Evolutionary conservation across 2,797 vertebrate species (phyloP).

Genomic region (Tympanoctomys barrerae): DNA sequence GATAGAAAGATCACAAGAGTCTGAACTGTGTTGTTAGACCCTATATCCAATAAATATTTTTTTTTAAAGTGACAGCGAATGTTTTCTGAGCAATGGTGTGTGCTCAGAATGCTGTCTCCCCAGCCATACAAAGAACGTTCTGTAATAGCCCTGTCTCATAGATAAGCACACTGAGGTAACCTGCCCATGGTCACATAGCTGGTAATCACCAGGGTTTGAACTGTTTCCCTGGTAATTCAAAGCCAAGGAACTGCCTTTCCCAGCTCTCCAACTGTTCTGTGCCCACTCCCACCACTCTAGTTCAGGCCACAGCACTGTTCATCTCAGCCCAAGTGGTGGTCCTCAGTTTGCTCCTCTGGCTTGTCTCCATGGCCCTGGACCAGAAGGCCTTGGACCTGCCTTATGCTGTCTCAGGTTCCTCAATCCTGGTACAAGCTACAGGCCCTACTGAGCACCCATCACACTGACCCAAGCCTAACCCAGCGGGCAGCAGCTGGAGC

Average conservation of each 20-base stretch:
- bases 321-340: background rate
- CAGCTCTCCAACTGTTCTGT: background rate
- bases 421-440: background rate
- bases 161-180: background rate
- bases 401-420: constrained; percentile 8
- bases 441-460: background rate
- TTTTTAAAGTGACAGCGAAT: background rate
- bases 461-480: background rate
- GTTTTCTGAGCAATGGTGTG: background rate
- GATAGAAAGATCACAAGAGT: too few relatives aligned
- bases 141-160: background rate
- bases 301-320: background rate
- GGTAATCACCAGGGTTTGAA: background rate
- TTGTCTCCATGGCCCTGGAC: background rate
- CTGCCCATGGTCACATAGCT: background rate
- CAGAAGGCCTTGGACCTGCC: background rate
- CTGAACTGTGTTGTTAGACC: too few relatives aligned
- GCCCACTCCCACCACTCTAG: background rate
- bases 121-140: background rate
- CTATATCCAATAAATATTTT: too few relatives aligned
- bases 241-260: background rate
- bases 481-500: background rate
- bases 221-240: background rate
- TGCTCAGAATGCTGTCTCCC: background rate
- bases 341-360: background rate